These are phyloP conservation scores for Emydura subglobosa DNA, from an alignment of 2,113 vertebrate species.

Conservation along the genomic window DNA sequence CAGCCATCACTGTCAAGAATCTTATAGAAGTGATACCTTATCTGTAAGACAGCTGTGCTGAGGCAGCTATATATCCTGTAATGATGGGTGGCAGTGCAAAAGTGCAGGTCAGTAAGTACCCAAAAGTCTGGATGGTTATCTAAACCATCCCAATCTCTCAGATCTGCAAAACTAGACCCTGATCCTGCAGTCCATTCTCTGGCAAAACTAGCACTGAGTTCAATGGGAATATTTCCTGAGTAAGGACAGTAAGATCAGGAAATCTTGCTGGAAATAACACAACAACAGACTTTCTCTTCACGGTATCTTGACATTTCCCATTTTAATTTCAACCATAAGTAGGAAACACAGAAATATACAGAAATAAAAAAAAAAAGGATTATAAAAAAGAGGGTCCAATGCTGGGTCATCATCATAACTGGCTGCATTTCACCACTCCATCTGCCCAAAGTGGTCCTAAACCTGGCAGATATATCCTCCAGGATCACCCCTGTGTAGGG, in stretches of 20 bases:
- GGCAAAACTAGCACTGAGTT: not conserved
- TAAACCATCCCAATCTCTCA: not conserved
- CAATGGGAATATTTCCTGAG: not conserved
- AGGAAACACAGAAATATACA: not conserved
- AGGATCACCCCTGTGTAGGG: not conserved
- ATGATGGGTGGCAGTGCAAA: conserved; percentile 1
- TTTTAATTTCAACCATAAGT: not conserved
- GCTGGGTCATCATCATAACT: not conserved
- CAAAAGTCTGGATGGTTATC: not conserved
- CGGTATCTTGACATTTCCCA: not conserved
- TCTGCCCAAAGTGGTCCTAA: not conserved
- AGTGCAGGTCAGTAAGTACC: not conserved
- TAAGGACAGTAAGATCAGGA: not conserved
- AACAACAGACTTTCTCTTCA: not conserved
- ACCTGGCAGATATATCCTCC: not conserved
- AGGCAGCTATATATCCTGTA: not conserved
- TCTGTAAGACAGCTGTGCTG: not conserved
- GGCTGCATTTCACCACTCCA: not conserved
- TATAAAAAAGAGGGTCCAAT: not conserved
- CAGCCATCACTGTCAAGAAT: not conserved
- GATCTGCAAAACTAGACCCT: not conserved
- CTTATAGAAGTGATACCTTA: not conserved
- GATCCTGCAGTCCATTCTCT: not conserved
- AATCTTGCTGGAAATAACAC: not conserved
- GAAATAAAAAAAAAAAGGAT: not conserved